Evolutionary conservation across 1,140 invertebrate genomes (phyloP).

Genomic region (Trichonephila clavipes): DNA sequence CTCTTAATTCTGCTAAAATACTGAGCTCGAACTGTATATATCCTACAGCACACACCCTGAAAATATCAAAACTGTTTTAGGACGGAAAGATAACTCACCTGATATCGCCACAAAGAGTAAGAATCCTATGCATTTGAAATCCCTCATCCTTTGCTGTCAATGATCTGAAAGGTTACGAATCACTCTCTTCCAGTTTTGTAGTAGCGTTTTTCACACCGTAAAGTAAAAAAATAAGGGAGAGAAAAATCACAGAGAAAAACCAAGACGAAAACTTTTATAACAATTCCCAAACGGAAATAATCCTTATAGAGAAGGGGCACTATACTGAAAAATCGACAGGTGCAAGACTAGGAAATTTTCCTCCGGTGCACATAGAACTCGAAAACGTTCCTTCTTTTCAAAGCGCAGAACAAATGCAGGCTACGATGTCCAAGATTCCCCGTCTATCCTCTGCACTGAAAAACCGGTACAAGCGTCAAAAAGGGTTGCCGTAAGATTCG

Average conservation of each 20-base stretch:
- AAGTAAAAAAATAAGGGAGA: neutral
- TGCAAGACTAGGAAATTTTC: constrained; percentile 16
- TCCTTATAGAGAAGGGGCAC: neutral
- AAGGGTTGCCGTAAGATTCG: constrained; percentile 24
- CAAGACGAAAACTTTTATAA: neutral
- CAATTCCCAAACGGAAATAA: constrained; percentile 15
- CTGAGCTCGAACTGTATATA: neutral
- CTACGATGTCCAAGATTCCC: neutral
- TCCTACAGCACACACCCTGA: neutral
- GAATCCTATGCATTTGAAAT: constrained; percentile 54
- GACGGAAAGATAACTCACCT: neutral
- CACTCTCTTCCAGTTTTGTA: constrained; percentile 28
- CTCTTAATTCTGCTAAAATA: neutral
- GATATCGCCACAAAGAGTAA: constrained; percentile 47
- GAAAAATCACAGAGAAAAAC: neutral
- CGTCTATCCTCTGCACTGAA: constrained; percentile 54
- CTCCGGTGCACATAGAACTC: constrained; percentile 8
- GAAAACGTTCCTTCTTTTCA: constrained; percentile 25
- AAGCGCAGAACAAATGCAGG: neutral
- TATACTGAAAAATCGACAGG: constrained; percentile 31
- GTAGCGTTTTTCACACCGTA: neutral
- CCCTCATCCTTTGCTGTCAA: constrained; percentile 32
- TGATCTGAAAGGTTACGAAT: neutral
- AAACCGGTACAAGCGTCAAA: constrained; percentile 65
- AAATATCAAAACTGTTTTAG: neutral